Base-by-base conservation (phyloP, 1,140 invertebrate species). In the Trichonephila inaurata region DNA sequence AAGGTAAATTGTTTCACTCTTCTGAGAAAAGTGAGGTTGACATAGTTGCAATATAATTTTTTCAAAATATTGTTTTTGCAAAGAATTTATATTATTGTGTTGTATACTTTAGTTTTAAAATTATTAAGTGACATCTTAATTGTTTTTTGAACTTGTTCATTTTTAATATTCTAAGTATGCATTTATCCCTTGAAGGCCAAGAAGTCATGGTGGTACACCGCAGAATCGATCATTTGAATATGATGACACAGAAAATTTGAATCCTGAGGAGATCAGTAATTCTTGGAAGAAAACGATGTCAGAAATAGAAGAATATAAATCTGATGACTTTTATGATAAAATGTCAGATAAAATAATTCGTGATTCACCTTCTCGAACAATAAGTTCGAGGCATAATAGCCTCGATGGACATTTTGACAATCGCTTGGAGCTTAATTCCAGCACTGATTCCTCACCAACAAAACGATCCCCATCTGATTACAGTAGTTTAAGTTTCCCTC, bases 271-370 rank as follows among this genome's bases (percentile, higher is more conserved):
- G 95, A 97, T 99, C 77, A 96, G 96, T 94, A 96, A 97, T 95
- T 98, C 98, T 92, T 97, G 99, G 89, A 97, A 98, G 92, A 97
- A 98, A 95, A 99, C 98, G 69, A 98, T 98, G 4, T 98, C 98
- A 28, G 98, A 99, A 96, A 99, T 99, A 95, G 98, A 98, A 95
- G 98, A 98, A 96, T 98, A 98, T 95, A 97, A 97, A 95, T 97
- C 97, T 24, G 94, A 94, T 44, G 82, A 87, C n/a, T 93, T 83
- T 40, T 94, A 91, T 89, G 92, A 94, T 18, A 94, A 94, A 92
- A 94, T 64, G 96, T 97, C 95, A 96, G 97, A 93, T 4, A 93
- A 93, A 93, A 93, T 93, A 95, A 97, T 97, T 95, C 96, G 97
- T 95, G 97, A 98, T 91, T 98, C 97, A 83, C 97, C 98, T 16